Conservation (phyloP, 2,888 invertebrate species). For the Argynnis bischoffii region DNA sequence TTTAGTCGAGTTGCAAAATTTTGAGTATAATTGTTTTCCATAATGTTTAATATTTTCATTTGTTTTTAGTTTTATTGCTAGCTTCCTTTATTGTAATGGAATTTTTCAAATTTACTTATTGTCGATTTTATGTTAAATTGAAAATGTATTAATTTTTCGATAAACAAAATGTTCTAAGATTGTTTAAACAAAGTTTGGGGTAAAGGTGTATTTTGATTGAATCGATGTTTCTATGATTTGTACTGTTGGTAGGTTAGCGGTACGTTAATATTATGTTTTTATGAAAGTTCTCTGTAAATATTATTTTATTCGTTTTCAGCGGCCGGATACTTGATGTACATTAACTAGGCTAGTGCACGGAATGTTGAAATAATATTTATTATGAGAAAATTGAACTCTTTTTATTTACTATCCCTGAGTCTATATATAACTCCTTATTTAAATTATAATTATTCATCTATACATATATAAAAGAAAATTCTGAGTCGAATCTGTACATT, state of each 20-base stretch:
- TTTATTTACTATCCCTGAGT: slow-evolving; percentile 47
- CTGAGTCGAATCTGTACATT: too few relatives aligned
- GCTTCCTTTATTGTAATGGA: too few relatives aligned
- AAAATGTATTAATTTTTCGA: too few relatives aligned
- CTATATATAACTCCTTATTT: too few relatives aligned
- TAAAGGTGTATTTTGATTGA: slow-evolving; percentile 36
- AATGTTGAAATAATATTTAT: slow-evolving; percentile 80
- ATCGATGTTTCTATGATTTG: slow-evolving; percentile 34
- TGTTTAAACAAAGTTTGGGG: slow-evolving; percentile 39
- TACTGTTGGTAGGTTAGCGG: slow-evolving; percentile 27
- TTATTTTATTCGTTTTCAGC: slow-evolving; percentile 68
- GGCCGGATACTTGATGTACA: slow-evolving; percentile 55
- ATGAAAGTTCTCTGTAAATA: slow-evolving; percentile 72
- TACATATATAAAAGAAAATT: too few relatives aligned
- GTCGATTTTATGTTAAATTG: background rate
- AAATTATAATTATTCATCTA: too few relatives aligned
- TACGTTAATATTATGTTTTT: slow-evolving; percentile 40
- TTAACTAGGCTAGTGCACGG: slow-evolving; percentile 57
- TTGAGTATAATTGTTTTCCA: background rate
- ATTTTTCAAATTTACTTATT: too few relatives aligned
- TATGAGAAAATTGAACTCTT: slow-evolving; percentile 58
- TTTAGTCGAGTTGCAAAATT: background rate
- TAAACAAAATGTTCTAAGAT: background rate
- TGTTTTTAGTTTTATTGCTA: background rate
- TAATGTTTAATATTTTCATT: background rate